Percentiles rank a stretch among this genome's conserved stretches.
Conservation (phyloP, 2,888 invertebrate genomes). For the Zygaena filipendulae region DNA sequence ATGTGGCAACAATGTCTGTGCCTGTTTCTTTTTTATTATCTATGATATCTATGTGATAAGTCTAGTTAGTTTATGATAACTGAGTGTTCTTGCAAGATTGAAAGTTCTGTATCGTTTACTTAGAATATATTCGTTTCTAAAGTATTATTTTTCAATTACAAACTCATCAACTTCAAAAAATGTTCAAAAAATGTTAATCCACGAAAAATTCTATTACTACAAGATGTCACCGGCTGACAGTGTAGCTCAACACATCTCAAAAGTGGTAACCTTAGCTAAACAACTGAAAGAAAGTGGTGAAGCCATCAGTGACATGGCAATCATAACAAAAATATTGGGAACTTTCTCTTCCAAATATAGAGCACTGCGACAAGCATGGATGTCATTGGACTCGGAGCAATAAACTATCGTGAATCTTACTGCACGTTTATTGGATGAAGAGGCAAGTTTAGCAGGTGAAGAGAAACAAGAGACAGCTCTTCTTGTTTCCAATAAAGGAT, state of each 20-base stretch:
- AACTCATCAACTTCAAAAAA: too few relatives aligned
- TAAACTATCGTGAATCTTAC: constrained; percentile 18
- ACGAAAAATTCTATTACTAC: constrained; percentile 17
- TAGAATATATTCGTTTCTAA: too few relatives aligned
- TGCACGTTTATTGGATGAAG: constrained; percentile 18
- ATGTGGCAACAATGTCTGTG: too few relatives aligned
- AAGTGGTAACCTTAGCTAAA: constrained; percentile 19
- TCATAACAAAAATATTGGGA: constrained; percentile 23
- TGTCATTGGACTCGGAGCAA: constrained; percentile 17
- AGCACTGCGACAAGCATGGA: constrained; percentile 19
- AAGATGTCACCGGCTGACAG: constrained; percentile 13
- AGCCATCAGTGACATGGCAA: constrained; percentile 19
- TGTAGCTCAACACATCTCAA: constrained; percentile 19
- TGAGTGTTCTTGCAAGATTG: too few relatives aligned
- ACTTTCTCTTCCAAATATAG: constrained; percentile 19
- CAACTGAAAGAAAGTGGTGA: constrained; percentile 21
- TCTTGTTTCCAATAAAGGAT: constrained; percentile 11
- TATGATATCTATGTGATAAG: too few relatives aligned
- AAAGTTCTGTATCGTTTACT: too few relatives aligned
- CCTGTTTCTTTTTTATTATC: too few relatives aligned
- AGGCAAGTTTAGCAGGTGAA: constrained; percentile 10
- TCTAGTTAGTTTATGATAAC: too few relatives aligned
- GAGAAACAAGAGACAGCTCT: constrained; percentile 17
- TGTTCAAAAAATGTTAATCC: constrained; percentile 20
- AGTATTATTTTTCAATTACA: too few relatives aligned